Evolutionary conservation across 2,888 invertebrate genomes (phyloP).

Genomic region (Lasioglossum vierecki): DNA sequence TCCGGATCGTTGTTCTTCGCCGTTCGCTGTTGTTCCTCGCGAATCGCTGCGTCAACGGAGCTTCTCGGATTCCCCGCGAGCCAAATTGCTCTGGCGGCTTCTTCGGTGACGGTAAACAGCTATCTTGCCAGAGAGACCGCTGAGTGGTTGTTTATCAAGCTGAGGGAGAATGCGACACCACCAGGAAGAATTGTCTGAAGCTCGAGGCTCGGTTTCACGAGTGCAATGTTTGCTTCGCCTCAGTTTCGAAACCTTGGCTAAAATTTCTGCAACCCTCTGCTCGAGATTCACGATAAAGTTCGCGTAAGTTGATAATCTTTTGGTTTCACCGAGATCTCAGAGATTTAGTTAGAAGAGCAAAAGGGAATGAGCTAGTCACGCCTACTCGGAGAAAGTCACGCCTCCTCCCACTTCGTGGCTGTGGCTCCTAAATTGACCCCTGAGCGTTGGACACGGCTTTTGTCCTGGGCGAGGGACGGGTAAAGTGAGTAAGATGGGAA

Average conservation of each 20-base stretch:
- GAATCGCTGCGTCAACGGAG: slow-evolving; percentile 5
- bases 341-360: neutral
- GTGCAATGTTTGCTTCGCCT: neutral
- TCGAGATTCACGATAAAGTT: neutral
- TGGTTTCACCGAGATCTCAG: neutral
- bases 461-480: too few relatives aligned
- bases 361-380: neutral
- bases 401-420: neutral
- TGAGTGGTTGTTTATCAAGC: slow-evolving; percentile 26
- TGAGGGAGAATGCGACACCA: slow-evolving; percentile 5
- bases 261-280: neutral
- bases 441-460: neutral
- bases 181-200: neutral
- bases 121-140: neutral
- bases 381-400: neutral
- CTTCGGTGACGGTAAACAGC: slow-evolving; percentile 30
- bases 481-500: neutral
- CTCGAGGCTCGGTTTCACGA: slow-evolving; percentile 7
- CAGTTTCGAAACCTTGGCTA: neutral
- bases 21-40: neutral
- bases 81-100: slow-evolving; percentile 20
- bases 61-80: neutral
- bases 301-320: neutral
- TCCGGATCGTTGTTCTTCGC: neutral
- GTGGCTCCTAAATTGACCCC: neutral